A percentile compares a stretch with the other conserved stretches of the same genome.
These are phyloP conservation scores for Dasyornis broadbenti DNA, from an alignment of 2,113 vertebrate genomes.

Conservation along the genomic window DNA sequence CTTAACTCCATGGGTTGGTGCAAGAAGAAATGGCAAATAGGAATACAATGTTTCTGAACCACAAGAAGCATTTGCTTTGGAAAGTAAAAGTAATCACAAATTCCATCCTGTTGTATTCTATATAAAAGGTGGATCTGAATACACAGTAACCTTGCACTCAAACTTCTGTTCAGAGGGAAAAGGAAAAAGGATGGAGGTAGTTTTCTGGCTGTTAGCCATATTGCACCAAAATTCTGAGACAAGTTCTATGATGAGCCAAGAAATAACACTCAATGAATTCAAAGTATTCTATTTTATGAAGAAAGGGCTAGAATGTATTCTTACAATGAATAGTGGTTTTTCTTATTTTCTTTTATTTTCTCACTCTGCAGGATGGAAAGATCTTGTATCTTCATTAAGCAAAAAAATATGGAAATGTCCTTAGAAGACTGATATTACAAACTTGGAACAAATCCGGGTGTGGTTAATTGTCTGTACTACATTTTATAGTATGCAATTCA, in stretches of 20 bases:
- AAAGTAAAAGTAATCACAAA: neutral
- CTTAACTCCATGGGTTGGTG: neutral
- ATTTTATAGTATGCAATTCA: neutral
- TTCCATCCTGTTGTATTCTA: neutral
- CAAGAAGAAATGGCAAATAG: neutral
- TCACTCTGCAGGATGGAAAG: neutral
- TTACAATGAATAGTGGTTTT: neutral
- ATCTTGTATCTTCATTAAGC: neutral
- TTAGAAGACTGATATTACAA: neutral
- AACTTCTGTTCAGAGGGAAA: neutral
- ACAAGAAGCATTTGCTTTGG: neutral
- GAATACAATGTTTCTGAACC: neutral
- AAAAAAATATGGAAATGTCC: neutral
- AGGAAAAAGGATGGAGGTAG: neutral
- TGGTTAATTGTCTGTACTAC: neutral
- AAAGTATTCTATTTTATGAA: neutral
- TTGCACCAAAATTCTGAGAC: neutral
- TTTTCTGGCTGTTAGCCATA: neutral
- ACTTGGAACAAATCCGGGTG: neutral
- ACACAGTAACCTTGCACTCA: neutral
- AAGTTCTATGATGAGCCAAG: neutral
- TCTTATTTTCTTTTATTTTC: neutral
- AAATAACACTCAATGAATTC: neutral
- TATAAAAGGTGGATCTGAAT: neutral
- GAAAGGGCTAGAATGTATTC: neutral